Evolutionary conservation across 2,888 invertebrate species (phyloP).

Genomic region (Cephus pulcher): DNA sequence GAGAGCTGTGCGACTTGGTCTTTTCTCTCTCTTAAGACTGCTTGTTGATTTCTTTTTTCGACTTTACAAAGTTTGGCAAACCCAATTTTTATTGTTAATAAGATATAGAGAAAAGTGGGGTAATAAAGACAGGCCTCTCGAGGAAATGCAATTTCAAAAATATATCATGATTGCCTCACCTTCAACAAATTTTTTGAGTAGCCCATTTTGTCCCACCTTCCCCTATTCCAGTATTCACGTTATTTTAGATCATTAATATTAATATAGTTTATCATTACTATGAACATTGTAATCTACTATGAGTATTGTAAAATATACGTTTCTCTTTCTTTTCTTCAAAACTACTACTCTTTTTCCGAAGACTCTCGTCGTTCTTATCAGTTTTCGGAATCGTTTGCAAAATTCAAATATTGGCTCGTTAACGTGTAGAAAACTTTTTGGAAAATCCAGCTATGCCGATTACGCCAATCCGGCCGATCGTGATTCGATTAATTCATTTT

Average conservation of each 20-base stretch:
- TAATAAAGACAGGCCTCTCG: not conserved
- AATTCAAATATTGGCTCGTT: no score
- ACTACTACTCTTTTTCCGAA: not conserved
- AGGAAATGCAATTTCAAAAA: not conserved
- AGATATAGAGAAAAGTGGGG: no score
- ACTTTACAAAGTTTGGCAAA: slow-evolving; percentile 6
- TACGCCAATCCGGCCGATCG: no score
- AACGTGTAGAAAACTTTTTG: no score
- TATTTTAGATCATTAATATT: slow-evolving; percentile 47
- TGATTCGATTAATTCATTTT: no score
- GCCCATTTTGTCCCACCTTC: not conserved
- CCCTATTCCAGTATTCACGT: slow-evolving; percentile 52
- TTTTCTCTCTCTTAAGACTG: slow-evolving; percentile 25
- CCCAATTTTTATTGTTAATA: no score
- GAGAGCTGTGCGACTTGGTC: slow-evolving; percentile 12
- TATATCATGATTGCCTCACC: no score
- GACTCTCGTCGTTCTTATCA: no score
- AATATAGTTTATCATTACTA: slow-evolving; percentile 46
- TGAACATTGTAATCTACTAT: slow-evolving; percentile 47
- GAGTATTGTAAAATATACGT: slow-evolving; percentile 22
- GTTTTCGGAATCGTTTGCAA: no score
- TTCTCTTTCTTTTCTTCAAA: slow-evolving; percentile 20
- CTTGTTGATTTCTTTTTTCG: slow-evolving; percentile 33
- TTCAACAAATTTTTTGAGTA: no score
- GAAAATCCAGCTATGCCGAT: no score